Base-by-base conservation (phyloP, 2,113 vertebrate species). In the Hypomesus transpacificus region DNA sequence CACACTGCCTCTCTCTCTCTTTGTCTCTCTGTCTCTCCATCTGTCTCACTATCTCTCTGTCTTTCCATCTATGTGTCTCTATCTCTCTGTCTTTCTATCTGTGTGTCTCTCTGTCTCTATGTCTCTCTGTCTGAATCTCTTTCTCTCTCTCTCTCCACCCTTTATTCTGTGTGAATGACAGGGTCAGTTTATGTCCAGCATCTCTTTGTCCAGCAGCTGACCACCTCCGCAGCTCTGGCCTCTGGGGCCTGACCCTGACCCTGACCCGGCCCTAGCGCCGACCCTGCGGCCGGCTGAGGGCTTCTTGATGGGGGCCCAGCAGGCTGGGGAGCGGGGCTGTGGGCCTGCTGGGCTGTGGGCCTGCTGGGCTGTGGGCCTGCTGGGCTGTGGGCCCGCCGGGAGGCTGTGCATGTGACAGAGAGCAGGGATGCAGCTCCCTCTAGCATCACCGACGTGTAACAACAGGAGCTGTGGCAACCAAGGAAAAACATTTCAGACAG, bases 351-450 rank as follows among this genome's bases (percentile, higher is more conserved):
- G 24, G 0, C 24, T 26, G 24, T 3, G 24, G 24, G 24, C 1
- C 24, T 26, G 24, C 4, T n/a, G 52, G 24, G 18, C 31, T 20
- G 31, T 4, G 31, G 24, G 24, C 2, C 24, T 26, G 24, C 24
- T 2, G 24, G 24, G 2, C 24, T 26, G 24, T 3, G 24, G 24
- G 24, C 1, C 24, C 3, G n/a, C 7, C 57, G 26, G 51, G 63
- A 62, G 73, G 20, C 39, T 59, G 57, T 6, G 3, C 52, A 20
- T 39, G 58, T 34, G 62, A 71, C 28, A 66, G 72, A 76, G 75
- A 79, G 82, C 83, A 75, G 84, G 82, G 83, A 74, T 68, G 89
- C 87, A 84, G 91, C 91, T 88, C 90, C 91, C 90, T 91, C 90
- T 92, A 91, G 89, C 90, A 82, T 81, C 70, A 20, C 56, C 71